These are phyloP conservation scores for Neotragus pygmaeus DNA, from an alignment of 2,113 vertebrate species.

Conservation along the genomic window DNA sequence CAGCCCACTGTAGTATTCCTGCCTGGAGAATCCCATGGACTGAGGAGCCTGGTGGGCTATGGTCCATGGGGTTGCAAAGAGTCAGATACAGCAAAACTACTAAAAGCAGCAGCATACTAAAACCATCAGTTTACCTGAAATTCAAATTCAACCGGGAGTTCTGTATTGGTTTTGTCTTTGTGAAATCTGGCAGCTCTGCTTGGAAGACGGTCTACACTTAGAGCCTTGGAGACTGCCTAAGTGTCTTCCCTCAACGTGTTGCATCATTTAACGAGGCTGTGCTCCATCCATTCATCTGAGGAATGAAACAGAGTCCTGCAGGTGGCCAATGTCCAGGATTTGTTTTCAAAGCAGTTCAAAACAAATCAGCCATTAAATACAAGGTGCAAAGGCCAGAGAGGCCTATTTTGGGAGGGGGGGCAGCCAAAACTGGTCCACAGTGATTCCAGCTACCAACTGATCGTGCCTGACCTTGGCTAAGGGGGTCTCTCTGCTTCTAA, in stretches of 20 bases:
- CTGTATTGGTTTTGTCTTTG: background rate
- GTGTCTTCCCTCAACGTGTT: accelerated
- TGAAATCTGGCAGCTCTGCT: background rate
- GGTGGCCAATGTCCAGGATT: background rate
- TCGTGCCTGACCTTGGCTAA: accelerated
- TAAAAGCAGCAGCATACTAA: background rate
- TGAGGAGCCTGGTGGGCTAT: background rate
- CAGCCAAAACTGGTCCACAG: accelerated
- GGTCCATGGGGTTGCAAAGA: background rate
- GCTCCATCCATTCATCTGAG: background rate
- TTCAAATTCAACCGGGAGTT: background rate
- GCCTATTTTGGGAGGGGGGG: background rate
- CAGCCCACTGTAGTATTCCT: background rate
- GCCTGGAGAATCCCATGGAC: background rate
- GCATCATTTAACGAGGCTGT: accelerated
- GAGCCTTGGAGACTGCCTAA: background rate
- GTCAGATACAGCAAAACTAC: background rate
- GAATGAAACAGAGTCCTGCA: accelerated
- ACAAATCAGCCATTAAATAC: background rate
- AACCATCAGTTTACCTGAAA: background rate
- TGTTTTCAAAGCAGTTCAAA: background rate
- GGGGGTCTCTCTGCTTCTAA: background rate
- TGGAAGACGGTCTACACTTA: accelerated
- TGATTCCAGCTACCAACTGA: accelerated
- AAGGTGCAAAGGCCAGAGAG: background rate